Percentiles rank a stretch among this genome's conserved stretches.
Evolutionary conservation across 2,113 vertebrate species (phyloP).

Genomic region (Chascanopsetta lugubris): DNA sequence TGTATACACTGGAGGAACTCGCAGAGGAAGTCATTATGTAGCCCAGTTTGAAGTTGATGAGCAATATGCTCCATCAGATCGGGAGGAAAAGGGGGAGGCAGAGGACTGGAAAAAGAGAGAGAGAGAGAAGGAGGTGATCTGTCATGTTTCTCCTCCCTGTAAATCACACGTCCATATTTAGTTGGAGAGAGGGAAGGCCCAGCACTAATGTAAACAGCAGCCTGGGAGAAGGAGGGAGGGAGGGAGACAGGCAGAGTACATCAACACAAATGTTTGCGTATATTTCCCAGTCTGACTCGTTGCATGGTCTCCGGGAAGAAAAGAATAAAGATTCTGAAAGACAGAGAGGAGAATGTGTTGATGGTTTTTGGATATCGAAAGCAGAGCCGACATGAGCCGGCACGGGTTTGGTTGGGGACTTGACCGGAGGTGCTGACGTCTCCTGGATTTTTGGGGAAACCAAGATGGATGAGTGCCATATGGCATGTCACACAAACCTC

Average conservation of each 20-base stretch:
- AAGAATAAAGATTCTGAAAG: slow-evolving; percentile 19
- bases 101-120: slow-evolving; percentile 30
- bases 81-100: slow-evolving; percentile 28
- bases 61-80: slow-evolving; percentile 40
- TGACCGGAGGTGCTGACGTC: not conserved
- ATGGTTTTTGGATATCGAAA: slow-evolving; percentile 17
- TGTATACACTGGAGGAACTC: slow-evolving; percentile 53
- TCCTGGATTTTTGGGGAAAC: slow-evolving; percentile 21
- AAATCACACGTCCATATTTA: slow-evolving; percentile 84
- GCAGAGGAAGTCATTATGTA: slow-evolving; percentile 68
- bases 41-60: slow-evolving; percentile 55
- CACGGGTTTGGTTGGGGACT: not conserved
- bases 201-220: slow-evolving; percentile 83
- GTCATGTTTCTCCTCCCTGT: slow-evolving; percentile 65
- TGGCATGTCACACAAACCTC: not conserved
- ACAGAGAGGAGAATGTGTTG: not conserved
- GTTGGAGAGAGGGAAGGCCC: slow-evolving; percentile 78
- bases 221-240: slow-evolving; percentile 67
- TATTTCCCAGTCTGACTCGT: slow-evolving; percentile 19
- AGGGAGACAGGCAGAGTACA: slow-evolving; percentile 59
- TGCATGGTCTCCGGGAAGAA: slow-evolving; percentile 25
- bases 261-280: slow-evolving; percentile 55
- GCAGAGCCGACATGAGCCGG: not conserved
- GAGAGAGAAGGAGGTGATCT: slow-evolving; percentile 58
- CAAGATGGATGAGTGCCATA: not conserved